Percentiles rank a stretch among this genome's conserved stretches.
These are phyloP conservation scores for Lithobates pipiens DNA, from an alignment of 2,797 vertebrate genomes.

Conservation along the genomic window DNA sequence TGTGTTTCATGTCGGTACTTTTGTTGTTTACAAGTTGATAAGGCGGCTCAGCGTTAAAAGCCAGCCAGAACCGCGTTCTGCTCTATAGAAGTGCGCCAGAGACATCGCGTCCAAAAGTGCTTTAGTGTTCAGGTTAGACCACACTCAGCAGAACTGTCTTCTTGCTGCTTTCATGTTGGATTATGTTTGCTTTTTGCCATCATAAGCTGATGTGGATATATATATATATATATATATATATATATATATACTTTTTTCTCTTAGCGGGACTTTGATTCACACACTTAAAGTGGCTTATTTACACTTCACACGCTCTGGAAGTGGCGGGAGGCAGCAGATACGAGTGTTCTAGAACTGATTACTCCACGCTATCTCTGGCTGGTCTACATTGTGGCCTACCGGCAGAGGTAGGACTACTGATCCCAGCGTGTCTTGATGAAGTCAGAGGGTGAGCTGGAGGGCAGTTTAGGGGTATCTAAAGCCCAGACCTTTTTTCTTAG, in stretches of 20 bases:
- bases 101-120: neutral
- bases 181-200: conserved; percentile 1
- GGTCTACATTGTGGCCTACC: neutral
- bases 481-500: too few species aligned
- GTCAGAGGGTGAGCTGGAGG: too few species aligned
- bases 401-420: neutral
- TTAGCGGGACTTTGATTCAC: neutral
- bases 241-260: neutral
- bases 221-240: neutral
- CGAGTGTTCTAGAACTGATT: neutral
- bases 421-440: neutral
- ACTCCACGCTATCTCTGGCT: neutral
- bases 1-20: too few species aligned
- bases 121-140: neutral
- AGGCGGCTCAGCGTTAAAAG: too few species aligned
- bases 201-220: neutral
- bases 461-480: too few species aligned
- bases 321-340: neutral
- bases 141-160: neutral
- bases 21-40: too few species aligned
- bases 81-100: too few species aligned
- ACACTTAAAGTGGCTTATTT: conserved; percentile 5
- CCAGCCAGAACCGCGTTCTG: too few species aligned
- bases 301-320: conserved; percentile 12
- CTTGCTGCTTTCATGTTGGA: neutral